Conservation (phyloP, 1,140 invertebrate genomes). For the Eriosoma lanigerum region DNA sequence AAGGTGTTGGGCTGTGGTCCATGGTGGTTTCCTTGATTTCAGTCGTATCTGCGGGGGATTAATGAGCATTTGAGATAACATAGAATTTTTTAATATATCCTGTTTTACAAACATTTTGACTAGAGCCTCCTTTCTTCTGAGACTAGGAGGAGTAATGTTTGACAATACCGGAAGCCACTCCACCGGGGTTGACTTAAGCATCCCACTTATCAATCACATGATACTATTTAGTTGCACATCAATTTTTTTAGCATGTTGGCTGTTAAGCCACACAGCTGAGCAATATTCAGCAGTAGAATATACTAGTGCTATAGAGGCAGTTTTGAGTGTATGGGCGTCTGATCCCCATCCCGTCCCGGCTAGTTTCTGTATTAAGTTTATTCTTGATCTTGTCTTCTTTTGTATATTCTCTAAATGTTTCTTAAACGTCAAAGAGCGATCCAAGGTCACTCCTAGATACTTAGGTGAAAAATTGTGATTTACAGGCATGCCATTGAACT, state of each 20-base stretch:
- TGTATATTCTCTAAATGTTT: slow-evolving; percentile 4
- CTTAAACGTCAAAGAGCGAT: slow-evolving; percentile 26
- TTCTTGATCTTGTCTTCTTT: slow-evolving; percentile 5
- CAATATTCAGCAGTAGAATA: slow-evolving; percentile 22
- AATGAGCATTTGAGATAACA: not conserved
- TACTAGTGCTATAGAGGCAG: not conserved
- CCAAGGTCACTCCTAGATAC: not conserved
- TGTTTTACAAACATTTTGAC: not conserved
- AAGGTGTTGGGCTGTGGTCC: too few species aligned
- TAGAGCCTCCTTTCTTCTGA: slow-evolving; percentile 4
- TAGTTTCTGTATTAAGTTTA: slow-evolving; percentile 10
- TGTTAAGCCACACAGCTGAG: not conserved
- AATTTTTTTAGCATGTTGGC: slow-evolving; percentile 14
- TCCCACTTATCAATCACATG: slow-evolving; percentile 1
- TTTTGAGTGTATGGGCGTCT: not conserved
- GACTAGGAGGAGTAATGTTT: not conserved
- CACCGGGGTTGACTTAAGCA: not conserved
- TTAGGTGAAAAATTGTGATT: slow-evolving; percentile 5
- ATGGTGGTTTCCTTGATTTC: too few species aligned
- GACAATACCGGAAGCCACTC: slow-evolving; percentile 5
- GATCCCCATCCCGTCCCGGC: not conserved
- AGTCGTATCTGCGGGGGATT: too few species aligned
- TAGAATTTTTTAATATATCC: not conserved
- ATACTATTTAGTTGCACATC: slow-evolving; percentile 19
- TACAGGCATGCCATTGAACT: not conserved